A percentile compares a stretch with the other conserved stretches of the same genome.
phyloP scores from a whole-genome alignment of 2,113 vertebrate genomes.

The Equus przewalskii region DNA sequence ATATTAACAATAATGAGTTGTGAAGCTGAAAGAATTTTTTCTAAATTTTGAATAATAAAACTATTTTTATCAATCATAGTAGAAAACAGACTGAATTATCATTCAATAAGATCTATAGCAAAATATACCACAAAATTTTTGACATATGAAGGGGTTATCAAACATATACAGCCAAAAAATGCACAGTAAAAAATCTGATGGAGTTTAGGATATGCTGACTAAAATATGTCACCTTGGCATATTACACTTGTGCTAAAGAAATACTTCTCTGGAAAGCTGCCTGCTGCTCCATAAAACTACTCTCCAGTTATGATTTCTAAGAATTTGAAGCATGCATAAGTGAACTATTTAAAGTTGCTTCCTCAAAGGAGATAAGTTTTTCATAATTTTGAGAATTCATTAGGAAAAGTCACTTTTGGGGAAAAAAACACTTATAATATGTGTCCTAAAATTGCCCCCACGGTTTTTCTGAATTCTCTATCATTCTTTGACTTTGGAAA shows the following conservation, averaged over 20 bases:
- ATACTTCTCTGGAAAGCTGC: not conserved
- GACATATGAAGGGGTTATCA: not conserved
- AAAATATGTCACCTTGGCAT: not conserved
- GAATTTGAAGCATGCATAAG: not conserved
- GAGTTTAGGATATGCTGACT: not conserved
- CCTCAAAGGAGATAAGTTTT: not conserved
- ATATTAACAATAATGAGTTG: not conserved
- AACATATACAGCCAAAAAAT: not conserved
- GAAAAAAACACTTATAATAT: not conserved
- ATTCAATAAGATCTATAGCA: not conserved
- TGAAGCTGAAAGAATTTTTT: not conserved
- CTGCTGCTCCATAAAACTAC: not conserved
- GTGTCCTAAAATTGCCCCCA: not conserved
- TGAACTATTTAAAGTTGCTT: not conserved
- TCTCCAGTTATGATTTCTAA: not conserved
- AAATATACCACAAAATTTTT: constrained; percentile 1
- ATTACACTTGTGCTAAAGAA: not conserved
- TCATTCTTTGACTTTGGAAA: not conserved
- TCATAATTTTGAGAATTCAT: not conserved
- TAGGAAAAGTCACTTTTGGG: not conserved
- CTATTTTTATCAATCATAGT: not conserved
- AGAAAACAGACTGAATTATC: not conserved
- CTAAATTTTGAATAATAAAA: not conserved
- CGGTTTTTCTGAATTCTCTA: not conserved
- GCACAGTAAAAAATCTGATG: not conserved